These are phyloP conservation scores for Malurus cyaneus DNA, from an alignment of 2,113 vertebrate species.

Conservation along the genomic window DNA sequence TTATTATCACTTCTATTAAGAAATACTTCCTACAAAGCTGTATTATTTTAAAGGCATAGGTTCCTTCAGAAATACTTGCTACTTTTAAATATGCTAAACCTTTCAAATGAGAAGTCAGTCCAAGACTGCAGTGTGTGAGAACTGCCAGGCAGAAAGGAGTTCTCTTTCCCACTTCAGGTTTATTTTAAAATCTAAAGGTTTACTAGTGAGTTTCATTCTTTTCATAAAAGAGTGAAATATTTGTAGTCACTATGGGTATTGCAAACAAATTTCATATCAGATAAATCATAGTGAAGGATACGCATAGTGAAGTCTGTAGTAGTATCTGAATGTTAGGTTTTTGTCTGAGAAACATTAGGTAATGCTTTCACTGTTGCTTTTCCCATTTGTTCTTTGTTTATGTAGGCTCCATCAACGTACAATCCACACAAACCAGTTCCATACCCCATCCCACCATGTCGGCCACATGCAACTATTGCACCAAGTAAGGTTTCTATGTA, in stretches of 20 bases:
- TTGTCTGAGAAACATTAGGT: not conserved
- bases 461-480: conserved; percentile 93
- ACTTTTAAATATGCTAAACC: not conserved
- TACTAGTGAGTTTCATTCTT: not conserved
- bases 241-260: not conserved
- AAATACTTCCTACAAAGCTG: not conserved
- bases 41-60: not conserved
- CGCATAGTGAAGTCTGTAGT: not conserved
- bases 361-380: conserved; percentile 32
- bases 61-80: not conserved
- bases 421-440: conserved; percentile 97
- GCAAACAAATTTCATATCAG: not conserved
- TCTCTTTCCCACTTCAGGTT: not conserved
- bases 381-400: not conserved
- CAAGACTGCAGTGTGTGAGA: not conserved
- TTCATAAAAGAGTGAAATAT: not conserved
- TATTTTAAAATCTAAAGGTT: not conserved
- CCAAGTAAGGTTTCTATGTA: conserved; percentile 86
- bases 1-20: not conserved
- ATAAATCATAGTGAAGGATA: not conserved
- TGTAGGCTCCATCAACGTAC: conserved; percentile 91
- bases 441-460: conserved; percentile 95
- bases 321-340: not conserved
- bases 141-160: not conserved
- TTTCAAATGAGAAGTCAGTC: not conserved